Evolutionary conservation across 64 coral and sea anemone genomes (phyloP).

Genomic region (Porites lutea): DNA sequence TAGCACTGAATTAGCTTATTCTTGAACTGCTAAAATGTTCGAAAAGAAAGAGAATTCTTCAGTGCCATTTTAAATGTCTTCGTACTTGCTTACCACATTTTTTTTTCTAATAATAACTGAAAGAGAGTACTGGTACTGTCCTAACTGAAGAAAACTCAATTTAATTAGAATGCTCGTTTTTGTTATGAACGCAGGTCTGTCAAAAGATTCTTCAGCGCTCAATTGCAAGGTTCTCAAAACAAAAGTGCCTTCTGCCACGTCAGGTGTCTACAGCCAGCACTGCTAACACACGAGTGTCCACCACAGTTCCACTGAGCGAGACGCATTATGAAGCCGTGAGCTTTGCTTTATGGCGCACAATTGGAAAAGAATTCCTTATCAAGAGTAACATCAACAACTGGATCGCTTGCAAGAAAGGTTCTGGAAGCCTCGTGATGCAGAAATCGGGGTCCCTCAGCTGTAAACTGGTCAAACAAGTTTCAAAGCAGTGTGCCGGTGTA

Average conservation of each 20-base stretch:
- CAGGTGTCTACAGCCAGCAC: conserved; percentile 13
- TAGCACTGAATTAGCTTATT: too few relatives aligned
- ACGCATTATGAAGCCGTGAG: not conserved
- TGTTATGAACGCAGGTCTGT: not conserved
- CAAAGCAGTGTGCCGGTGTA: not conserved
- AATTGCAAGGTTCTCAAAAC: not conserved
- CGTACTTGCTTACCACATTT: too few relatives aligned
- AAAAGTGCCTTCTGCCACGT: not conserved
- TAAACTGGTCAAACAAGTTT: conserved; percentile 16
- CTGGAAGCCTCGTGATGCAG: not conserved
- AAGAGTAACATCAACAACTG: conserved; percentile 32
- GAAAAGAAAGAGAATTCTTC: too few relatives aligned
- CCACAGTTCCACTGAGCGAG: conserved; percentile 19
- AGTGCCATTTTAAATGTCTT: too few relatives aligned
- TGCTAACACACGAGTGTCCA: not conserved
- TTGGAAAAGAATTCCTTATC: conserved; percentile 46
- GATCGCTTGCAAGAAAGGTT: conserved; percentile 2
- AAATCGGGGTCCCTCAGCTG: conserved; percentile 13
- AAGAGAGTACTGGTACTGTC: too few relatives aligned
- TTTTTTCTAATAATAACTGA: too few relatives aligned
- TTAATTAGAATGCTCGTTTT: too few relatives aligned
- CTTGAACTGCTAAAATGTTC: too few relatives aligned
- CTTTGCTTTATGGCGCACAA: conserved; percentile 19
- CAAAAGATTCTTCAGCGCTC: not conserved
- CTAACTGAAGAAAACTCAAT: too few relatives aligned